Conservation (phyloP, 1,140 invertebrate species). For the Brachionus koreanus region DNA sequence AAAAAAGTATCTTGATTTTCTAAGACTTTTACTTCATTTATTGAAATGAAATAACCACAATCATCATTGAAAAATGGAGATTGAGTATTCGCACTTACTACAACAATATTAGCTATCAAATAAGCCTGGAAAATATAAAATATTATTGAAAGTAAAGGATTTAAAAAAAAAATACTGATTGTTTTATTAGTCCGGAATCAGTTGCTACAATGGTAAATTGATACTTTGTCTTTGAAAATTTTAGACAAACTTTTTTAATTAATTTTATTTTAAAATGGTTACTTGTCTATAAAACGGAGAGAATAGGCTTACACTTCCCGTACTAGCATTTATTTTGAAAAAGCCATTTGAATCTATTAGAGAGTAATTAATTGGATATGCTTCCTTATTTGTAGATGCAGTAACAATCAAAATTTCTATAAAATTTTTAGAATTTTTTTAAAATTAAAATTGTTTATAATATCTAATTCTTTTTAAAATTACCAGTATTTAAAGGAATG, state of each 20-base stretch:
- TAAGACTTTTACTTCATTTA: slow-evolving; percentile 15
- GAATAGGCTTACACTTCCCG: neutral
- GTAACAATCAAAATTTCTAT: slow-evolving; percentile 4
- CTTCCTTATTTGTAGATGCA: neutral
- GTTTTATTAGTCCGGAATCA: neutral
- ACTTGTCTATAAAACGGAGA: neutral
- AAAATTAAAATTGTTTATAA: no score
- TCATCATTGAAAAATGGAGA: slow-evolving; percentile 5
- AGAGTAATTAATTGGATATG: neutral
- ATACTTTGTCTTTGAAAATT: slow-evolving; percentile 23
- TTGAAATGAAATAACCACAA: neutral
- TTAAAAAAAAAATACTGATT: slow-evolving; percentile 5
- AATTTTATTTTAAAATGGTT: neutral
- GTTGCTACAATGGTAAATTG: slow-evolving; percentile 19
- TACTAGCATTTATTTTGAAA: slow-evolving; percentile 13
- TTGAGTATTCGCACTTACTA: neutral
- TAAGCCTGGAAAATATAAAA: slow-evolving; percentile 12
- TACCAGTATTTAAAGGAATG: slow-evolving; percentile 32
- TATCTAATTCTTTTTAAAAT: neutral
- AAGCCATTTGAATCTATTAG: neutral
- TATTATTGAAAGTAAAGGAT: neutral
- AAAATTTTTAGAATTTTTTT: neutral
- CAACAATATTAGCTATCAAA: neutral
- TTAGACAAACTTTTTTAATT: neutral
- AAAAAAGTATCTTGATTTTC: neutral